phyloP scores from a whole-genome alignment of 2,888 invertebrate genomes.

The Homarus gammarus region DNA sequence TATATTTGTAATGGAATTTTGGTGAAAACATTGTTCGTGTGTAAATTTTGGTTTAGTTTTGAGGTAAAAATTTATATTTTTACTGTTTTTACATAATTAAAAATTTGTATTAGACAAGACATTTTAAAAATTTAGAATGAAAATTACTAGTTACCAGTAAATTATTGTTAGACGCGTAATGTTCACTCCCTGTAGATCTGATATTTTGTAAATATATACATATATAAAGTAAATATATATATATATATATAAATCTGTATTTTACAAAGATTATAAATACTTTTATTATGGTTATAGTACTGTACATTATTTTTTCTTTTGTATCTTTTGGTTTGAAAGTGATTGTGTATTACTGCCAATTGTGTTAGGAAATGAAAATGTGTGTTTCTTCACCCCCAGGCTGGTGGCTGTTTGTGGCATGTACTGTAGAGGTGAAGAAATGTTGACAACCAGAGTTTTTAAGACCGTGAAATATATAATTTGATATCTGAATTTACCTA shows the following conservation, averaged over 20 bases:
- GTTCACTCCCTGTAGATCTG: neutral
- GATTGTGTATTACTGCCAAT: neutral
- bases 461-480: too few relatives aligned
- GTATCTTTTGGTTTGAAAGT: neutral
- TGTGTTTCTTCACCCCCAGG: too few relatives aligned
- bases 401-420: too few relatives aligned
- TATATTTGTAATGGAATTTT: neutral
- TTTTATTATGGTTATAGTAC: neutral
- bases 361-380: neutral
- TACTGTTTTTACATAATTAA: too few relatives aligned
- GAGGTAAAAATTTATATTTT: too few relatives aligned
- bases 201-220: constrained; percentile 11
- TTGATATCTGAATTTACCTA: too few relatives aligned
- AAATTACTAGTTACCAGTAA: neutral
- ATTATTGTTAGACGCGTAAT: neutral
- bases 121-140: neutral
- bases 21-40: too few relatives aligned
- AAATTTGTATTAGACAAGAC: too few relatives aligned
- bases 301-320: neutral
- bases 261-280: constrained; percentile 15
- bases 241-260: constrained; percentile 1
- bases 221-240: neutral
- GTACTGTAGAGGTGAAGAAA: too few relatives aligned
- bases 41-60: too few relatives aligned
- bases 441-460: too few relatives aligned